Evolutionary conservation across 2,113 vertebrate species (phyloP), one percentile per base, ranked within the genome.

Genomic region (Pica pica): DNA sequence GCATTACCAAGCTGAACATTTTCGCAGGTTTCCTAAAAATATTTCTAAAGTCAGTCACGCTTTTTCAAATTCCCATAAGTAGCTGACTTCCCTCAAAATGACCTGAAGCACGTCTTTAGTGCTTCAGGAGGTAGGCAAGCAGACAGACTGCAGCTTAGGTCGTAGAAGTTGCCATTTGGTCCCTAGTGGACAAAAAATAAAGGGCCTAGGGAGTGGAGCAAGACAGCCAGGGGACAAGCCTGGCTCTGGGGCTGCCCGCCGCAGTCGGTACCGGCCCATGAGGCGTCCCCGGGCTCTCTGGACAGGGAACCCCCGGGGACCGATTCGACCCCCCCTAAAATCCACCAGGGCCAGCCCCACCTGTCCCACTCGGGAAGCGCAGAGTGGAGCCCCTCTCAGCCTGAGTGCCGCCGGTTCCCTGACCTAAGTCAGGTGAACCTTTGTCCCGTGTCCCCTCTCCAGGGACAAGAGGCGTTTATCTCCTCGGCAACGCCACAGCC

Each of bases 191-290:
- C 37, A 60, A 37, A 67, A 49, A 49, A 21, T 4, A 18, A 46
- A 63, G 37, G 27, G 52, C 26, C 17, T 0, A 4, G 0, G 47
- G 53, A 39, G 11, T 16, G 39, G 13, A 67, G 16, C 13, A 28
- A 50, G 21, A 11, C 44, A 64, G 28, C 27, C 31, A 16, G 22
- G 30, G 57, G 41, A 41, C 39, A 33, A 19, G 30, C 20, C 33
- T 52, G 83, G 27, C 12, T 23, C 37, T 5, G 9, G 64, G n/a
- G 13, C 31, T 69, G 50, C 11, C 18, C 5, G 8, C 18, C 6
- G 14, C 30, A 5, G 35, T 1, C 12, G 6, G 9, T 35, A 24
- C 33, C 24, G 7, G 24, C 7, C 5, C 24, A 9, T 2, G n/a
- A 16, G 53, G 7, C 33, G 9, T 7, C 20, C 26, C 21, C 5